Evolutionary conservation across 2,797 vertebrate species (phyloP).

Genomic region (Ateles fusciceps): DNA sequence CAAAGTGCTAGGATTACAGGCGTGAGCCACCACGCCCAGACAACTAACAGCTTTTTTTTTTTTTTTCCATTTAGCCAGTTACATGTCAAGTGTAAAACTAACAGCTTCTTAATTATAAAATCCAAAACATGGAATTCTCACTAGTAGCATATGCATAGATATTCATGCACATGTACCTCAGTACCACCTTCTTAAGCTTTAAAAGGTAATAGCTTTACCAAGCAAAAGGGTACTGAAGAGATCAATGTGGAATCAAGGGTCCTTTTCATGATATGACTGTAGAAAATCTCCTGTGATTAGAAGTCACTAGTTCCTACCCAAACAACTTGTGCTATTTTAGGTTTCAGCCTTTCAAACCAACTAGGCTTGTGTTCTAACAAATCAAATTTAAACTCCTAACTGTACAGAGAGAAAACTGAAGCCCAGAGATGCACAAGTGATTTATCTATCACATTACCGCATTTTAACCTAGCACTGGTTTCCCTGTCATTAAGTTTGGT

Average conservation of each 20-base stretch:
- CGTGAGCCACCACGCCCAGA: background rate
- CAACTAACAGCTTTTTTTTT: background rate
- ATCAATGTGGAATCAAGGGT: background rate
- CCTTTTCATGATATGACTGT: background rate
- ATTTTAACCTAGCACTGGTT: background rate
- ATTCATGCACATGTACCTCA: background rate
- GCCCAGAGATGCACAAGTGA: background rate
- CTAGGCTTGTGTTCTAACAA: background rate
- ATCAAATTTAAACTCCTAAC: background rate
- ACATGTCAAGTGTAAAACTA: background rate
- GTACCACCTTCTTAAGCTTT: background rate
- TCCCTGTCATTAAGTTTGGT: background rate
- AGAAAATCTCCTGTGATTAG: background rate
- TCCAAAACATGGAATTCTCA: background rate
- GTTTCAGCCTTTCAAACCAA: constrained; percentile 30
- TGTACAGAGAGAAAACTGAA: background rate
- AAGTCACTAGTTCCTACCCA: background rate
- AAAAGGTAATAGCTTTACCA: background rate
- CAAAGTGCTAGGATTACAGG: background rate
- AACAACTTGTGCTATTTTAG: background rate
- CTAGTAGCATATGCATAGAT: background rate
- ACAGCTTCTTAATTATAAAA: background rate
- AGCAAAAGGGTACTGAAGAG: background rate
- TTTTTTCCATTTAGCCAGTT: no score
- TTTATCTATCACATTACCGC: background rate